These are phyloP conservation scores for Phrynocephalus vlangalii DNA, from an alignment of 2,797 vertebrate species.

Conservation along the genomic window DNA sequence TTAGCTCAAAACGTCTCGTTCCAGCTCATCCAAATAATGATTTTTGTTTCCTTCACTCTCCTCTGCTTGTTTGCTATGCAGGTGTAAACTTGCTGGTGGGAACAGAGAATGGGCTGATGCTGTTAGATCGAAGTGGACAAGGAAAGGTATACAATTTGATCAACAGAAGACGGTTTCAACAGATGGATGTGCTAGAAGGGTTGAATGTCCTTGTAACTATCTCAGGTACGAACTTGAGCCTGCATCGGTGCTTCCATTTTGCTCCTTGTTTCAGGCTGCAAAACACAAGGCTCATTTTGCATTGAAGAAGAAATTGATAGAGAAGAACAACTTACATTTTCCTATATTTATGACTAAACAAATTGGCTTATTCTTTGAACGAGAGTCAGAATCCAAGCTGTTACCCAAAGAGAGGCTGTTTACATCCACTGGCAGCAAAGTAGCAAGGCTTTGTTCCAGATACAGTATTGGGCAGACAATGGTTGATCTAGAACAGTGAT, in stretches of 20 bases:
- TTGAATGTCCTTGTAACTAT: slow-evolving; percentile 98
- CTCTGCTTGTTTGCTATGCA: slow-evolving; percentile 67
- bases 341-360: not conserved
- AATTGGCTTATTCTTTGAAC: not conserved
- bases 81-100: slow-evolving; percentile 97
- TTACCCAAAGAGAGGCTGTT: not conserved
- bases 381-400: not conserved
- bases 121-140: slow-evolving; percentile 96
- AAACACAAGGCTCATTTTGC: not conserved
- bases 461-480: not conserved
- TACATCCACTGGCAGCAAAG: not conserved
- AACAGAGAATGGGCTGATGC: slow-evolving; percentile 97
- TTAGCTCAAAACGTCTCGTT: not conserved
- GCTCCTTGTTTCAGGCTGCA: fast-evolving
- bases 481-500: not conserved
- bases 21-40: not conserved
- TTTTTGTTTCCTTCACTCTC: not conserved
- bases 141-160: slow-evolving; percentile 99
- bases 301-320: not conserved
- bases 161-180: slow-evolving; percentile 94
- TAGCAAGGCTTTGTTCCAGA: not conserved
- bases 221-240: slow-evolving; percentile 81
- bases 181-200: slow-evolving; percentile 98
- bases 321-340: not conserved
- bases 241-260: not conserved